phyloP scores from a whole-genome alignment of 1,140 invertebrate genomes.

The Aphaenogaster ashmeadi region DNA sequence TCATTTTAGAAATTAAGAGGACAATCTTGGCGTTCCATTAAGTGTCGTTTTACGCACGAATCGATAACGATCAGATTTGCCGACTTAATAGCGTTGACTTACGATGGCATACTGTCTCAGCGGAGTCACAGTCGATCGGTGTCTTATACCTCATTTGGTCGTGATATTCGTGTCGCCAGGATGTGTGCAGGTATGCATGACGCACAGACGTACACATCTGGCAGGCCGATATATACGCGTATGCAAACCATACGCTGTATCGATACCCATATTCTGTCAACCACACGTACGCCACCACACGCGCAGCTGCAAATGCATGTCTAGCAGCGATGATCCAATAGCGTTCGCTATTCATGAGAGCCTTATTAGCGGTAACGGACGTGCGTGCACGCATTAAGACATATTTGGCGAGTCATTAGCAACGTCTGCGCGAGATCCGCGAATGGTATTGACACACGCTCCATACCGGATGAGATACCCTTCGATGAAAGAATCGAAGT shows the following conservation, averaged over 20 bases:
- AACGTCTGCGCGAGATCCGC: constrained; percentile 40
- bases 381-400: constrained; percentile 58
- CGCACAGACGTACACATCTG: constrained; percentile 47
- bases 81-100: constrained; percentile 18
- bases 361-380: constrained; percentile 61
- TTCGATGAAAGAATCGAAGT: neutral
- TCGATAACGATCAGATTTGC: neutral
- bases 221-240: constrained; percentile 29
- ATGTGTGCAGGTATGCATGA: constrained; percentile 54
- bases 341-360: constrained; percentile 59
- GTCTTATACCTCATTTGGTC: constrained; percentile 48
- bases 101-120: neutral
- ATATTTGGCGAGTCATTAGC: constrained; percentile 62
- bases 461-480: neutral
- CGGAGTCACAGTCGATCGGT: constrained; percentile 19
- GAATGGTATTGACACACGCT: constrained; percentile 47
- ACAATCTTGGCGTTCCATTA: neutral
- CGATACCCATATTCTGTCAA: constrained; percentile 59
- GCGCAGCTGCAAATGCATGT: constrained; percentile 47
- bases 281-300: constrained; percentile 40
- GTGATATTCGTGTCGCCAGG: constrained; percentile 41
- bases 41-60: neutral
- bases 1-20: neutral
- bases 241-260: constrained; percentile 56
- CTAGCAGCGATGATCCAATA: constrained; percentile 57